These are phyloP conservation scores for Amphiura filiformis DNA, from an alignment of 35 echinoderm and acorn worm species.

Conservation along the genomic window DNA sequence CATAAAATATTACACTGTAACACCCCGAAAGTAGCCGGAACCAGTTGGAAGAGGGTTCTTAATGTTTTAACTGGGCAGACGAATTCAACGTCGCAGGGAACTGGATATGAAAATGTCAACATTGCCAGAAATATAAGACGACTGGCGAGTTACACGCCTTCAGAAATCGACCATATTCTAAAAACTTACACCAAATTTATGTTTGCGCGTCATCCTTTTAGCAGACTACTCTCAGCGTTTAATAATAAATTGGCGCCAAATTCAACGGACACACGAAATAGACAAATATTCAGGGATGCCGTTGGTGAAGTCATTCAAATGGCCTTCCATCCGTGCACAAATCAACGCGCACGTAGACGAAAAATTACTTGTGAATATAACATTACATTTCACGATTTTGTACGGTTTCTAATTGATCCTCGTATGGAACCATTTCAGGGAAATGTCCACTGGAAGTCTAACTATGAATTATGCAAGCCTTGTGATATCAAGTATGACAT, in stretches of 20 bases:
- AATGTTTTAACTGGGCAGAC: conserved; percentile 4
- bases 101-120: not conserved
- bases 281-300: not conserved
- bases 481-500: conserved; percentile 80
- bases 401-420: conserved; percentile 14
- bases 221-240: conserved; percentile 73
- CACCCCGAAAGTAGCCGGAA: conserved; percentile 42
- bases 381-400: conserved; percentile 68
- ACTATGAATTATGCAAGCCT: conserved; percentile 39
- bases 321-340: not conserved
- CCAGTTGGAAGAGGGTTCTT: conserved; percentile 42
- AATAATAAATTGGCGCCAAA: conserved; percentile 79
- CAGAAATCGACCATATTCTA: conserved; percentile 40
- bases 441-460: conserved; percentile 48
- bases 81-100: not conserved
- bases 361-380: conserved; percentile 18
- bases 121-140: conserved; percentile 1
- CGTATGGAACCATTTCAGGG: not conserved
- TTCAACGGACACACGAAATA: conserved; percentile 11
- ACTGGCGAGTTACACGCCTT: conserved; percentile 1
- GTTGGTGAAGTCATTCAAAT: not conserved
- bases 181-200: conserved; percentile 78
- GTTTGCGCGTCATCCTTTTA: conserved; percentile 71
- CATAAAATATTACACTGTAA: conserved; percentile 29
- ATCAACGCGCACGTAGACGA: not conserved